These are phyloP conservation scores for Melikaiella ostensackeni DNA, from an alignment of 2,888 invertebrate species.

Conservation along the genomic window DNA sequence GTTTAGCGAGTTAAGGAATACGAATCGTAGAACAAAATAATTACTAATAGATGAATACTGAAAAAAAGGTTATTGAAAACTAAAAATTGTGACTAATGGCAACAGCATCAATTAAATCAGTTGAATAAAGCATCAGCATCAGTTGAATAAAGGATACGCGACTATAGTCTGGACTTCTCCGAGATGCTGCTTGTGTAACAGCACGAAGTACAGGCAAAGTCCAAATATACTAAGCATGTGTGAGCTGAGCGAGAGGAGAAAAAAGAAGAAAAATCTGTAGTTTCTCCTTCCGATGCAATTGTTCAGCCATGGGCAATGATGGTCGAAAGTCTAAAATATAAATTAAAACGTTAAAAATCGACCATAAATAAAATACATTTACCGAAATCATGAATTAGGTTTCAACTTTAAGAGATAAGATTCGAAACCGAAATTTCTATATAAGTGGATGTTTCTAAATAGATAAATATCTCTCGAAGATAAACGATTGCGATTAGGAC, in stretches of 20 bases:
- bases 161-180: constrained; percentile 89
- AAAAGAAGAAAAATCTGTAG: constrained; percentile 99
- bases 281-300: constrained; percentile 98
- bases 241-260: constrained; percentile 95
- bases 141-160: constrained; percentile 85
- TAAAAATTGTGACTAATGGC: too few relatives aligned
- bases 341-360: constrained; percentile 37
- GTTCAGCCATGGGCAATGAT: constrained; percentile 99
- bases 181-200: constrained; percentile 89
- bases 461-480: constrained; percentile 24
- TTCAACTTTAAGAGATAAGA: constrained; percentile 8
- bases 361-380: constrained; percentile 11
- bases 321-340: constrained; percentile 96
- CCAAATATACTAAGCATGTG: constrained; percentile 99
- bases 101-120: too few relatives aligned
- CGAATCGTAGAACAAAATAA: constrained; percentile 13
- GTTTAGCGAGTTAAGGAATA: constrained; percentile 68
- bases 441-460: background rate
- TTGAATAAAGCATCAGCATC: too few relatives aligned
- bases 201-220: constrained; percentile 94
- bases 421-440: background rate
- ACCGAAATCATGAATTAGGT: background rate
- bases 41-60: background rate
- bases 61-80: background rate
- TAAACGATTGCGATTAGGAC: constrained; percentile 38